Evolutionary conservation across 2,113 vertebrate species (phyloP).

Genomic region (Microtus ochrogaster): DNA sequence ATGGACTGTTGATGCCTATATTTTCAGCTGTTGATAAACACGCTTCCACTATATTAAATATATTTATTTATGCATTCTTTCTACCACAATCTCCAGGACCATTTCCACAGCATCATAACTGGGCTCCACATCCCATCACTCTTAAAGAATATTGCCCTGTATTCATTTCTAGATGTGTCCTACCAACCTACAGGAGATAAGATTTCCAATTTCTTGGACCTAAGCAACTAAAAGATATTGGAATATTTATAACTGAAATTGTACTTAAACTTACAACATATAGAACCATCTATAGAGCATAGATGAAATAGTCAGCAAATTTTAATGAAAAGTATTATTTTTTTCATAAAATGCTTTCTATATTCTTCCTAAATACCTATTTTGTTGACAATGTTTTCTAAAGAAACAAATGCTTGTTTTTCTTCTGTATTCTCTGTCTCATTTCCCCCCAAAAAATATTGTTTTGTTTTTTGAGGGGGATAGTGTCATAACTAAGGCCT

Average conservation of each 20-base stretch:
- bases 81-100: neutral
- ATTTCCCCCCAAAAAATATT: neutral
- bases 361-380: neutral
- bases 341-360: neutral
- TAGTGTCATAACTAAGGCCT: neutral
- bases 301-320: neutral
- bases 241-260: neutral
- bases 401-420: neutral
- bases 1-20: neutral
- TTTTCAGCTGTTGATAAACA: neutral
- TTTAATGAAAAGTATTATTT: neutral
- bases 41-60: neutral
- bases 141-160: fast-evolving
- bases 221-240: neutral
- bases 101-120: neutral
- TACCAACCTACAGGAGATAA: fast-evolving
- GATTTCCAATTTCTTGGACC: neutral
- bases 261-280: neutral
- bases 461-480: neutral
- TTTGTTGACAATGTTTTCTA: neutral
- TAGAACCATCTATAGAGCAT: neutral
- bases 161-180: fast-evolving
- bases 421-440: neutral
- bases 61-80: neutral
- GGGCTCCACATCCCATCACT: fast-evolving